These are phyloP conservation scores for Karalla daura DNA, from an alignment of 2,797 vertebrate species.

Conservation along the genomic window DNA sequence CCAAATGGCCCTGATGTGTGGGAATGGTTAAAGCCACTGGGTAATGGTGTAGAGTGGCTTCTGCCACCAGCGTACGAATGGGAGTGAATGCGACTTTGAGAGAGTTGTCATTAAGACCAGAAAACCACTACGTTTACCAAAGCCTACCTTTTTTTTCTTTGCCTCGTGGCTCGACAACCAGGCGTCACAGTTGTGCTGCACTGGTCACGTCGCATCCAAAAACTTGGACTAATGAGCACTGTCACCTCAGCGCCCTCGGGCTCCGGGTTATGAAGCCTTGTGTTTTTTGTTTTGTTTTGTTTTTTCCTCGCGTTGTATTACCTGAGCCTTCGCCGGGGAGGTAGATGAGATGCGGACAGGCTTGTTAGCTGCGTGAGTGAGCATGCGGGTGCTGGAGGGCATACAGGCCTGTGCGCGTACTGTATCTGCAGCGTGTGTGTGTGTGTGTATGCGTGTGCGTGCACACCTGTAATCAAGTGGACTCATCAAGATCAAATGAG, in stretches of 20 bases:
- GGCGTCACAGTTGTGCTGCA: neutral
- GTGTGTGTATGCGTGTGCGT: conserved; percentile 6
- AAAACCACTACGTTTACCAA: no score
- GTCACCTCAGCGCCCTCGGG: conserved; percentile 21
- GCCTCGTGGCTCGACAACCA: neutral
- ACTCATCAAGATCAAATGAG: conserved; percentile 49
- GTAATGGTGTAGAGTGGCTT: no score
- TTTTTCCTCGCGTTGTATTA: conserved; percentile 49
- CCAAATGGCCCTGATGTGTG: no score
- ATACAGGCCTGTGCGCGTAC: conserved; percentile 38
- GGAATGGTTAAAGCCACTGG: no score
- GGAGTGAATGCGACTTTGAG: no score
- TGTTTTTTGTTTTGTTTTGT: no score
- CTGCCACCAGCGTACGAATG: no score
- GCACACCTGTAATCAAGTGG: conserved; percentile 50
- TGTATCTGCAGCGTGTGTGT: conserved; percentile 26
- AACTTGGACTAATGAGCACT: conserved; percentile 28
- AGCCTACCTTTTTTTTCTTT: no score
- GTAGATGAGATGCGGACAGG: conserved; percentile 37
- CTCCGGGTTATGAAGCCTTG: conserved; percentile 47
- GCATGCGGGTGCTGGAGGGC: conserved; percentile 44
- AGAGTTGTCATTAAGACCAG: no score
- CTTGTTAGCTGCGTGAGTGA: conserved; percentile 42
- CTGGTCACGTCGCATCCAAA: conserved; percentile 16
- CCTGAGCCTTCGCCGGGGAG: conserved; percentile 29